phyloP scores from a whole-genome alignment of 2,888 invertebrate genomes.

The Corythucha ciliata region DNA sequence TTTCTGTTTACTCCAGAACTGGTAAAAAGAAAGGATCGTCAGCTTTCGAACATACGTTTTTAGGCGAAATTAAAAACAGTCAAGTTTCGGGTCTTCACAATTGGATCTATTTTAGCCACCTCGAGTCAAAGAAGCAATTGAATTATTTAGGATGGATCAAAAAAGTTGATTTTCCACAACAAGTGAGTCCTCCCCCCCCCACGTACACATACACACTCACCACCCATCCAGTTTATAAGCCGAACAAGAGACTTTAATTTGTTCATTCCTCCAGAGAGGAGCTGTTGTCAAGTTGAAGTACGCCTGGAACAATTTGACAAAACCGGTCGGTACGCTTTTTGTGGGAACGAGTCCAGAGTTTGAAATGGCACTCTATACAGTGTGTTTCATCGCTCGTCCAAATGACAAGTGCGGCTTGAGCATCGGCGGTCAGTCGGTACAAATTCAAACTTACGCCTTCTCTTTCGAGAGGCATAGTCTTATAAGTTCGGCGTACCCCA shows the following conservation, averaged over 20 bases:
- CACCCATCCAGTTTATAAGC: no score
- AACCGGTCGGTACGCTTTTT: conserved; percentile 44
- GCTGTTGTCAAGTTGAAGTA: conserved; percentile 42
- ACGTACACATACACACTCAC: no score
- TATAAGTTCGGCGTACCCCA: conserved; percentile 29
- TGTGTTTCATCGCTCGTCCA: conserved; percentile 49
- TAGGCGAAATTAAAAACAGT: conserved; percentile 49
- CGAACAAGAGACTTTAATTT: no score
- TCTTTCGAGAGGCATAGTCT: conserved; percentile 20
- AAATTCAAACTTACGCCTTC: conserved; percentile 38
- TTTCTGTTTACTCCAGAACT: conserved; percentile 44
- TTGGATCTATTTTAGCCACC: conserved; percentile 48
- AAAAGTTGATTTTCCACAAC: conserved; percentile 36
- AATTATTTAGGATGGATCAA: conserved; percentile 43
- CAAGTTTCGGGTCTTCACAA: conserved; percentile 50
- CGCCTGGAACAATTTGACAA: conserved; percentile 41
- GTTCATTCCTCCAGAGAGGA: conserved; percentile 39
- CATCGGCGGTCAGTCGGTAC: conserved; percentile 42
- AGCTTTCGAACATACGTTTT: conserved; percentile 53
- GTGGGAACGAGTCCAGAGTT: conserved; percentile 50
- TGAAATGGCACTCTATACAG: conserved; percentile 51
- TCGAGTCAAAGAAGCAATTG: conserved; percentile 43
- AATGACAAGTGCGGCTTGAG: conserved; percentile 44
- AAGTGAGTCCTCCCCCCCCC: no score
- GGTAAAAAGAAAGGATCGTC: conserved; percentile 44